Evolutionary conservation across 2,797 vertebrate species (phyloP).

Genomic region (Enteromius argenteus): DNA sequence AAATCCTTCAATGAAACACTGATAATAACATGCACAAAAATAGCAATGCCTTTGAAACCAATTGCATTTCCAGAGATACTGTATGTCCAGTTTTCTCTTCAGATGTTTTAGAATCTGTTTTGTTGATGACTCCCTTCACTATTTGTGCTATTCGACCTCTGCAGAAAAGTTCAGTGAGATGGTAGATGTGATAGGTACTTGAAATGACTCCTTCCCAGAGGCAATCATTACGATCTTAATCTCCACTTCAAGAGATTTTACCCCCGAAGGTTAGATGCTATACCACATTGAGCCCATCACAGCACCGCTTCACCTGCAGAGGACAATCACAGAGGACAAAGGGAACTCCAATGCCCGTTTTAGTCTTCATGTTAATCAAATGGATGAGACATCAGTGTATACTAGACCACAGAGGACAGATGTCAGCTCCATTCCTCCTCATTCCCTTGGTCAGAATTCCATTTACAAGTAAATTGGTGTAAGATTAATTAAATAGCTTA

Average conservation of each 20-base stretch:
- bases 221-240: slow-evolving; percentile 43
- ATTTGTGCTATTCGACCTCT: slow-evolving; percentile 33
- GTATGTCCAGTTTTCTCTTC: neutral
- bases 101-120: slow-evolving; percentile 10
- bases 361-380: slow-evolving; percentile 20
- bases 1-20: neutral
- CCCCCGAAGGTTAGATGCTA: slow-evolving; percentile 41
- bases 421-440: slow-evolving; percentile 25
- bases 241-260: slow-evolving; percentile 31
- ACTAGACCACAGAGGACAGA: slow-evolving; percentile 23
- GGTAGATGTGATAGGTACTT: slow-evolving; percentile 24
- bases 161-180: slow-evolving; percentile 40
- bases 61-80: neutral
- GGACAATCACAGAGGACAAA: slow-evolving; percentile 22
- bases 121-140: neutral
- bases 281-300: neutral
- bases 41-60: neutral
- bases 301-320: slow-evolving; percentile 8
- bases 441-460: slow-evolving; percentile 26
- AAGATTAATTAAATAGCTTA: slow-evolving; percentile 55
- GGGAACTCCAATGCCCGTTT: neutral
- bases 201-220: slow-evolving; percentile 25
- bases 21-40: neutral
- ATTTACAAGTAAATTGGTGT: slow-evolving; percentile 52
- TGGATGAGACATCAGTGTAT: slow-evolving; percentile 15